phyloP scores from a whole-genome alignment of 2,888 invertebrate genomes.

The Phengaris alcon region DNA sequence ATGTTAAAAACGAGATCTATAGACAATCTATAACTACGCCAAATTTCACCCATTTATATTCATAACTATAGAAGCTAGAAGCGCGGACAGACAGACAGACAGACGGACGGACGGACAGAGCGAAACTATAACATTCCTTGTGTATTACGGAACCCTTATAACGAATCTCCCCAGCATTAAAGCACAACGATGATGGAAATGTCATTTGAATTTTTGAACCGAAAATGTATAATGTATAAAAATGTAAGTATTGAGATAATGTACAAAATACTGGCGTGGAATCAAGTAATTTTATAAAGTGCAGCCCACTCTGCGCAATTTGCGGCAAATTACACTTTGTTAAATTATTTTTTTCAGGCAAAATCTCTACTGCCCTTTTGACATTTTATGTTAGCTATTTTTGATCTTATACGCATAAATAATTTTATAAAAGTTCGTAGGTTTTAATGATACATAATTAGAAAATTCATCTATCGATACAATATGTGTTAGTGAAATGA shows the following conservation, averaged over 20 bases:
- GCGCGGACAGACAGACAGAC: too few species aligned
- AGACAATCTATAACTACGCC: too few species aligned
- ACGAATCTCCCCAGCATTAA: neutral
- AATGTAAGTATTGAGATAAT: constrained; percentile 10
- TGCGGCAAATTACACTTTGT: constrained; percentile 21
- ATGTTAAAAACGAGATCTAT: too few species aligned
- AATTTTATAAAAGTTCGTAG: neutral
- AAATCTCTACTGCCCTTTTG: constrained; percentile 9
- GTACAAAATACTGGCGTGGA: constrained; percentile 20
- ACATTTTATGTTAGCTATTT: neutral
- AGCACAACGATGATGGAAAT: neutral
- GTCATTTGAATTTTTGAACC: neutral
- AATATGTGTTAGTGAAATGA: too few species aligned
- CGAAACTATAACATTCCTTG: too few species aligned
- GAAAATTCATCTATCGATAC: neutral
- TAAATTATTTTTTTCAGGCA: constrained; percentile 9
- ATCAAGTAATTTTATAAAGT: constrained; percentile 25
- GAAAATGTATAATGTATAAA: constrained; percentile 3
- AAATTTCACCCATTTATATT: too few species aligned
- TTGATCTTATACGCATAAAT: neutral
- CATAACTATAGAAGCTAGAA: too few species aligned
- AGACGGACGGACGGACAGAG: too few species aligned
- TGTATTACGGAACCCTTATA: neutral
- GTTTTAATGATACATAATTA: neutral
- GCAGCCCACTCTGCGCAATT: constrained; percentile 21